phyloP scores from a whole-genome alignment of 2,888 invertebrate species.

The Scaptomyza polygonia region DNA sequence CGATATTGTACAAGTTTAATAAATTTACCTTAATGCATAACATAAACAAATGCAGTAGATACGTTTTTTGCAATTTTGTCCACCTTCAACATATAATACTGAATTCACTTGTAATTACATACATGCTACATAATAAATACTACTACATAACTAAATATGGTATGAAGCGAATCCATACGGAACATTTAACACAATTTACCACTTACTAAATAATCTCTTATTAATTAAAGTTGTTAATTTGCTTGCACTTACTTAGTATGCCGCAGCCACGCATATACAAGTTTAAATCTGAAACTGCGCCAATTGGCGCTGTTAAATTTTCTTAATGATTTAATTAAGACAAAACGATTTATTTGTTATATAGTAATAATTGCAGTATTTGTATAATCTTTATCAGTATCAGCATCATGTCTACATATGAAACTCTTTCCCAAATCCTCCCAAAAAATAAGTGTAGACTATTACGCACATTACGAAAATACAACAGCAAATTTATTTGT shows the following conservation, averaged over 20 bases:
- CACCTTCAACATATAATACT: constrained; percentile 60
- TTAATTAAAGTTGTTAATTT: constrained; percentile 82
- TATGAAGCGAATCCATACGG: constrained; percentile 36
- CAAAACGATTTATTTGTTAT: constrained; percentile 54
- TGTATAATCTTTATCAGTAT: constrained; percentile 55
- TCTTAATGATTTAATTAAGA: constrained; percentile 31
- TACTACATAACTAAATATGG: constrained; percentile 31
- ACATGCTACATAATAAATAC: constrained; percentile 35
- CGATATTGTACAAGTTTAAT: constrained; percentile 52
- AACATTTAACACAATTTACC: constrained; percentile 59
- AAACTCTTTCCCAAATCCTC: constrained; percentile 49
- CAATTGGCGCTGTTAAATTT: constrained; percentile 27
- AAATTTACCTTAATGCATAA: constrained; percentile 51
- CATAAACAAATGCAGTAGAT: constrained; percentile 64
- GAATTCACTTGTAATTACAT: constrained; percentile 71
- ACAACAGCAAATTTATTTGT: constrained; percentile 16
- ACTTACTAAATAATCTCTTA: constrained; percentile 67
- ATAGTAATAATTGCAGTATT: constrained; percentile 45
- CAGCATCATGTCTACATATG: constrained; percentile 47
- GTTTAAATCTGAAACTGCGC: constrained; percentile 38
- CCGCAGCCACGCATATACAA: constrained; percentile 85
- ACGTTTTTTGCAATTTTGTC: constrained; percentile 70
- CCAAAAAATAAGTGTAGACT: constrained; percentile 25
- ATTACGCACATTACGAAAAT: constrained; percentile 38
- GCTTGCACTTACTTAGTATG: constrained; percentile 85